These are phyloP conservation scores for Ochotona curzoniae DNA, from an alignment of 2,113 vertebrate genomes.

Conservation along the genomic window DNA sequence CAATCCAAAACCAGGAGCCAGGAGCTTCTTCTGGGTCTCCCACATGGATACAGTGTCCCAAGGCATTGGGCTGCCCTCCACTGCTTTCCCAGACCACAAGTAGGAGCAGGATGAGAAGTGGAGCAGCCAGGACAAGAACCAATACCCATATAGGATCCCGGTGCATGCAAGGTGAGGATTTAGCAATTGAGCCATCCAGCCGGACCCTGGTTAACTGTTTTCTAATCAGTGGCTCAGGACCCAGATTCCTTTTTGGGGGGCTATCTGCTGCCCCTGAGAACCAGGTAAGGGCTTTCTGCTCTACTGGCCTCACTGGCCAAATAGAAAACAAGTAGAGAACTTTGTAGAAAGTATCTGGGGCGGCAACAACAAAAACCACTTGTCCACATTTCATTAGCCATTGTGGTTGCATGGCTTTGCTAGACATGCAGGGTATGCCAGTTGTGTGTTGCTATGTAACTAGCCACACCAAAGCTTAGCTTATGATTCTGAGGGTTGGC, in stretches of 20 bases:
- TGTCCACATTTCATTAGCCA: not conserved
- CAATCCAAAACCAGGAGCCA: too few relatives aligned
- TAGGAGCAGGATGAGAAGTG: too few relatives aligned
- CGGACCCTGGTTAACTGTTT: not conserved
- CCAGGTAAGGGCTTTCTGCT: not conserved
- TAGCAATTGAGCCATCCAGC: too few relatives aligned
- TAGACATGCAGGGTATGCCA: not conserved
- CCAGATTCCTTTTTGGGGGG: not conserved
- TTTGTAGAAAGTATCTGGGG: not conserved
- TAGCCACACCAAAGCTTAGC: not conserved
- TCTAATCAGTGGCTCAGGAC: not conserved
- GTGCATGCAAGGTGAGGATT: too few relatives aligned
- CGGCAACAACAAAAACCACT: not conserved
- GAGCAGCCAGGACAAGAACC: too few relatives aligned
- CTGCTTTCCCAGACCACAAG: too few relatives aligned
- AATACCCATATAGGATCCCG: too few relatives aligned
- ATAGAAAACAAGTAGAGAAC: not conserved
- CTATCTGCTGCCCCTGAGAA: accelerated
- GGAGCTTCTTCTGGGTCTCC: too few relatives aligned
- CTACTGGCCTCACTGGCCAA: not conserved
- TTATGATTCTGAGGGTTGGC: not conserved
- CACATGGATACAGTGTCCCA: too few relatives aligned
- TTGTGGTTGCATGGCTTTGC: not conserved
- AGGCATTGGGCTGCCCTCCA: too few relatives aligned
- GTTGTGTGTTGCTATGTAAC: not conserved